Base-by-base conservation (phyloP, 2,797 vertebrate species). In the Yasuhikotakia modesta region DNA sequence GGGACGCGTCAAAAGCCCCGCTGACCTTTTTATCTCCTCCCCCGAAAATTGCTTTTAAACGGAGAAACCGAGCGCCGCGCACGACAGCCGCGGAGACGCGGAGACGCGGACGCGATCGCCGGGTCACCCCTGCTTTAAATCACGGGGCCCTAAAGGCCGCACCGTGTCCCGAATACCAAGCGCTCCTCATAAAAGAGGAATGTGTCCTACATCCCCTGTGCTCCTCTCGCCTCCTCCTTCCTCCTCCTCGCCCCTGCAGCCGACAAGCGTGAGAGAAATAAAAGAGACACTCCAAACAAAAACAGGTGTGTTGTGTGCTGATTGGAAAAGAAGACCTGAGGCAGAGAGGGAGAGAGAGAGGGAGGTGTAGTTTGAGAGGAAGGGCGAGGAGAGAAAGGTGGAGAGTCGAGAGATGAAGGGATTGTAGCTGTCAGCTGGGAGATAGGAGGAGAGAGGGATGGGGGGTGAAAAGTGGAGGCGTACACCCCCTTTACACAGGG, bases 101-200 rank as follows among this genome's bases (percentile, higher is more conserved):
- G 69, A 87, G 70, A 65, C 87, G 87, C 84, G 81, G 88, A 91
- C 87, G 90, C 88, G 88, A 91, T 90, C 85, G 88, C 89, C 85
- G 90, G 90, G 88, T 88, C 86, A 86, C 87, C 91, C 91, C 91
- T 89, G 89, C 92, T 90, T 92, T 92, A 91, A 93, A 92, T 93
- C 92, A 92, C 86, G 86, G 88, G 90, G 89, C 91, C 91, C 91
- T 92, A 93, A 89, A 90, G 92, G 90, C 88, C 87, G 82, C 86
- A 90, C 87, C 90, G 92, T 89, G 90, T 92, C 87, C 92, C 85
- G 92, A 93, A 94, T 93, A 92, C 91, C 91, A 92, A 93, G 88
- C 86, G 88, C 88, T 83, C 85, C 89, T 92, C 91, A 92, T 92
- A 91, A 93, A 93, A 93, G 91, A 90, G 92, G 92, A 93, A 91